Base-by-base conservation (phyloP, 2,888 invertebrate genomes). In the Philereme vetulata region DNA sequence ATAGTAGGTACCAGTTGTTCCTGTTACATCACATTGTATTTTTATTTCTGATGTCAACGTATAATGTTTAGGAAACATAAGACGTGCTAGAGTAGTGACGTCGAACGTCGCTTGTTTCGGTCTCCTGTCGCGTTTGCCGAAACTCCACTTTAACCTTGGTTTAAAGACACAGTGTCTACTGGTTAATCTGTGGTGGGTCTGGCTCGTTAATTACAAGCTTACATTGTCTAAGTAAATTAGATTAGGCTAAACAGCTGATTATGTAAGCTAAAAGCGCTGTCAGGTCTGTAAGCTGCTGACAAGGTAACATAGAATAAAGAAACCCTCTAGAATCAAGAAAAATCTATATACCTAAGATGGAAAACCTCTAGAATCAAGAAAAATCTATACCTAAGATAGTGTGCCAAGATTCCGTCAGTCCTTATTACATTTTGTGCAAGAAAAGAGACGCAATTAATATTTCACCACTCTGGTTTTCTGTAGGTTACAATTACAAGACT, bases 121-220 rank as follows among this genome's bases (percentile, higher is more conserved):
- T 42, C 49, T 46, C 21, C 9, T 4, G 40, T 52, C 44, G 51
- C 49, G 33, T 11, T 34, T 10, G 5, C 45, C 46, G 36, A 44
- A 53, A 51, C 8, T 42, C 47, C 38, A 8, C 8, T 46, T 36
- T 53, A 53, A 56, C 51, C 55, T 62, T 53, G 45, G 44, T 55
- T 59, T 40, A 54, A 44, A 52, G 47, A 32, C 60, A 63, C 55
- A 1, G 21, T 21, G 2, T 21, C 21, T 62, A 48, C 56, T 59
- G 51, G 56, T 67, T 72, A 70, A 73, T 66, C 64, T 63, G 51
- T 46, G 62, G 56, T 49, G 50, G 59, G 56, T 56, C 54, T 46
- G 47, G 48, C 65, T 64, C 66, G 67, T 68, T 68, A 68, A 68
- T 68, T 65, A 68, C 52, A 60, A 65, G 66, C 60, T 62, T 65